Evolutionary conservation across 2,797 vertebrate species (phyloP).

Genomic region (Sebastes matsubarae): DNA sequence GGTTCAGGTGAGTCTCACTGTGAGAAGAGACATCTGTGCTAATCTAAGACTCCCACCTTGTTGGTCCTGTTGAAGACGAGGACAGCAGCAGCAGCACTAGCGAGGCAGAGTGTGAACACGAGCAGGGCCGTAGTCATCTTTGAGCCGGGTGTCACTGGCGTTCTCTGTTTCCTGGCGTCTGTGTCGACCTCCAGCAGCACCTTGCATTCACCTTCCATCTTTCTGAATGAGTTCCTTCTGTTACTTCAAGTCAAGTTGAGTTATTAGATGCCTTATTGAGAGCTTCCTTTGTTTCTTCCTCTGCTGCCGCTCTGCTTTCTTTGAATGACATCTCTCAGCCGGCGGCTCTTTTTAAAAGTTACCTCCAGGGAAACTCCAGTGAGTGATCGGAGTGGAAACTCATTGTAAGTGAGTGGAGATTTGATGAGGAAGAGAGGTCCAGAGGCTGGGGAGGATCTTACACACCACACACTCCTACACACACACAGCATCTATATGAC

Average conservation of each 20-base stretch:
- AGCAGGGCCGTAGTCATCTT: conserved; percentile 37
- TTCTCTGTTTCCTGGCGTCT: not conserved
- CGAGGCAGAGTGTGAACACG: conserved; percentile 57
- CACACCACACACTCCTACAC: conserved; percentile 17
- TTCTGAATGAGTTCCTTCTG: not conserved
- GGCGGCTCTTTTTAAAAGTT: conserved; percentile 34
- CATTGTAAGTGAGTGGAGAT: conserved; percentile 38
- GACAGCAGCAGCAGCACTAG: conserved; percentile 38
- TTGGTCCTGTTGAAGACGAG: conserved; percentile 18
- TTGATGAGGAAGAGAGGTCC: conserved; percentile 45
- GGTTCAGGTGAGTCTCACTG: not conserved
- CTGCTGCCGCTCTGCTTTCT: not conserved
- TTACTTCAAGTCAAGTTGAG: not conserved
- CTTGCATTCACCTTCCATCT: conserved; percentile 59
- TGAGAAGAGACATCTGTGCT: not conserved
- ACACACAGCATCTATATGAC: conserved; percentile 10
- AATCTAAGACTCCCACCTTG: conserved; percentile 59
- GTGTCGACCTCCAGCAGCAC: conserved; percentile 24
- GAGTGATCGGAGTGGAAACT: conserved; percentile 69
- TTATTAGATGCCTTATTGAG: not conserved
- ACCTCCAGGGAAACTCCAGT: conserved; percentile 78
- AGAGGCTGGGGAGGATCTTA: not conserved
- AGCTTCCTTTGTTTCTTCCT: not conserved
- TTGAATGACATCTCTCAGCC: not conserved
- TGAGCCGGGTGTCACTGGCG: not conserved